These are phyloP conservation scores for Heliconius melpomene DNA, from an alignment of 1,140 invertebrate genomes.

Conservation along the genomic window DNA sequence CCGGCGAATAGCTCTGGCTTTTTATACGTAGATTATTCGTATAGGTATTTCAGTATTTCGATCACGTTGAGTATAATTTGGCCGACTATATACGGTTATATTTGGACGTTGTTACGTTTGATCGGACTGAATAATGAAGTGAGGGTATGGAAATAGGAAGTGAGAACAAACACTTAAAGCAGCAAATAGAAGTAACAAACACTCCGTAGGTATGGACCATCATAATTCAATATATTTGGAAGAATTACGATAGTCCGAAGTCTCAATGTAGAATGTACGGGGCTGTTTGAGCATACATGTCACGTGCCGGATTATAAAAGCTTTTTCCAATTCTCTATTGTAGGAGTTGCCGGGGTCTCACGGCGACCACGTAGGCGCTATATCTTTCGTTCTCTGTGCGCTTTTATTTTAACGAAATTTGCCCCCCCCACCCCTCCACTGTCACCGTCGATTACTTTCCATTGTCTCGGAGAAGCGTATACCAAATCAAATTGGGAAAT, in stretches of 20 bases:
- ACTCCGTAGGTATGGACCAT: conserved; percentile 11
- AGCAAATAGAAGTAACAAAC: not conserved
- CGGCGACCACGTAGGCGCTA: conserved; percentile 77
- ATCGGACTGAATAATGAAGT: conserved; percentile 32
- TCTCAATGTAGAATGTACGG: conserved; percentile 43
- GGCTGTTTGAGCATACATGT: conserved; percentile 68
- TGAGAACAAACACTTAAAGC: not conserved
- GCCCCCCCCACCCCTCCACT: conserved; percentile 54
- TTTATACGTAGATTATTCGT: conserved; percentile 50
- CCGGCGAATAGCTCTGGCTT: conserved; percentile 52
- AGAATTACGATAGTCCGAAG: conserved; percentile 49
- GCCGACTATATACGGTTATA: conserved; percentile 37
- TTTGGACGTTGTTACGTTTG: conserved; percentile 29
- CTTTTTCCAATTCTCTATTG: conserved; percentile 80
- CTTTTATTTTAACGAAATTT: conserved; percentile 81
- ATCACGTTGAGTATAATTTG: conserved; percentile 49
- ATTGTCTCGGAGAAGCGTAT: conserved; percentile 68
- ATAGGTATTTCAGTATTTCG: conserved; percentile 43
- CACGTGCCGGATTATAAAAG: conserved; percentile 80
- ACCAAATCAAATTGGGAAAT: conserved; percentile 76
- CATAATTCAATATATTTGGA: conserved; percentile 45
- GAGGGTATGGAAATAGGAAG: not conserved
- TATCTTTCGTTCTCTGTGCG: conserved; percentile 76
- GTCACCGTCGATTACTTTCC: conserved; percentile 76
- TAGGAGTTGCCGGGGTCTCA: conserved; percentile 64